phyloP scores from a whole-genome alignment of 2,888 invertebrate genomes.

The Agapetus fuscipes region DNA sequence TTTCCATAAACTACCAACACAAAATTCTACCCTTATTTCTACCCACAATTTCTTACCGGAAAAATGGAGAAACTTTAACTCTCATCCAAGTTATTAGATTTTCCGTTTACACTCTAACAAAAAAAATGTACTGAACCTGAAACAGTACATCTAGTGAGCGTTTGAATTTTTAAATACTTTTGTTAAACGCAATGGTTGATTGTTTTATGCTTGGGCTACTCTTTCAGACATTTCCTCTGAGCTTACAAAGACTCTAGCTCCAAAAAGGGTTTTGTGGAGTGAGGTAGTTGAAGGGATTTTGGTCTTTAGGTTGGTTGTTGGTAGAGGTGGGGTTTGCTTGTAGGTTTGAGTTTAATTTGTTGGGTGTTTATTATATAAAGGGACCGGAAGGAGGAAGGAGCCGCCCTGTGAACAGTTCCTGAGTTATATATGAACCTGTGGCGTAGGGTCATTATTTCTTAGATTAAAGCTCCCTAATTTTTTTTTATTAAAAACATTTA shows the following conservation, averaged over 20 bases:
- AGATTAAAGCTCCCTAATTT: too few relatives aligned
- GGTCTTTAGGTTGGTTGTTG: neutral
- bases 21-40: conserved; percentile 2
- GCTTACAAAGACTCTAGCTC: conserved; percentile 6
- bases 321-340: conserved; percentile 1
- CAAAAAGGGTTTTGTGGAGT: conserved; percentile 1
- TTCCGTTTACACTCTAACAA: too few relatives aligned
- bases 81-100: conserved; percentile 2
- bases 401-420: conserved; percentile 11
- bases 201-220: conserved; percentile 1
- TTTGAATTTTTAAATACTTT: too few relatives aligned
- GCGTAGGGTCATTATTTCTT: too few relatives aligned
- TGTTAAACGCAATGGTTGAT: too few relatives aligned
- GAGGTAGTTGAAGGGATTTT: neutral
- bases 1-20: conserved; percentile 17
- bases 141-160: too few relatives aligned
- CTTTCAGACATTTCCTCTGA: conserved; percentile 17
- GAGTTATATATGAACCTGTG: conserved; percentile 19
- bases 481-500: too few relatives aligned
- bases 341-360: conserved; percentile 6
- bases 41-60: conserved; percentile 8
- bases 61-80: neutral
- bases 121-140: too few relatives aligned
- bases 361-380: conserved; percentile 21
- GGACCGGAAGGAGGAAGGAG: conserved; percentile 16